Percentiles rank a stretch among this genome's conserved stretches.
Conservation (phyloP, 2,113 vertebrate genomes). For the Chaetops frenatus region DNA sequence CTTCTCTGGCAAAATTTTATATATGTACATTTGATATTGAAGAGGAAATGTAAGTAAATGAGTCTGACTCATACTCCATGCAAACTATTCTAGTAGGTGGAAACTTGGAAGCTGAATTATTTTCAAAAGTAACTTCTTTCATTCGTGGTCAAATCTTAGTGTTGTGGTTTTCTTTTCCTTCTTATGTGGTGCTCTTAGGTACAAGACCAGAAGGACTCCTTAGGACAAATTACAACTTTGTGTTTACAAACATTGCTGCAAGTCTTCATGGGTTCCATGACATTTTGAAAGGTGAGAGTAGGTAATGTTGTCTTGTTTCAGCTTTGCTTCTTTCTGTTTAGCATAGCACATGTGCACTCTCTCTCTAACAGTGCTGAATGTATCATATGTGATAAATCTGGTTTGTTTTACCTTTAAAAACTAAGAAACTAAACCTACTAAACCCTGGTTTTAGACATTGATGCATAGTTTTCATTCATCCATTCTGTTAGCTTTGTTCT, state of each 20-base stretch:
- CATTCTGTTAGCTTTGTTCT: background rate
- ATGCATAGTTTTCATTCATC: background rate
- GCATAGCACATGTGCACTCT: rapidly evolving
- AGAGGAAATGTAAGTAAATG: background rate
- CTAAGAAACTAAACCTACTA: background rate
- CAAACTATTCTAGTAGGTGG: background rate
- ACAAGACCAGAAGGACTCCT: constrained; percentile 81
- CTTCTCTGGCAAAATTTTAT: background rate
- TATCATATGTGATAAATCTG: background rate
- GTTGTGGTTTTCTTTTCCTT: background rate
- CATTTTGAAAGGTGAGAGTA: constrained; percentile 83
- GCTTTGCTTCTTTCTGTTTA: background rate
- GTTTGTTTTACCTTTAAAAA: background rate
- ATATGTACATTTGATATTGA: background rate
- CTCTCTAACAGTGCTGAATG: background rate
- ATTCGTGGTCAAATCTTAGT: background rate
- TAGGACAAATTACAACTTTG: constrained; percentile 81
- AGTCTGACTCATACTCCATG: background rate
- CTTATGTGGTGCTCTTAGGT: constrained; percentile 43
- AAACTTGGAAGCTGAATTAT: background rate
- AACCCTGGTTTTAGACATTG: background rate
- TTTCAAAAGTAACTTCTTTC: background rate
- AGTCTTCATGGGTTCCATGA: constrained; percentile 88
- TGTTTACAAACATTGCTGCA: constrained; percentile 86
- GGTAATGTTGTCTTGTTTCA: background rate